These are phyloP conservation scores for Athalia cordata DNA, from an alignment of 2,888 invertebrate genomes.

Conservation along the genomic window DNA sequence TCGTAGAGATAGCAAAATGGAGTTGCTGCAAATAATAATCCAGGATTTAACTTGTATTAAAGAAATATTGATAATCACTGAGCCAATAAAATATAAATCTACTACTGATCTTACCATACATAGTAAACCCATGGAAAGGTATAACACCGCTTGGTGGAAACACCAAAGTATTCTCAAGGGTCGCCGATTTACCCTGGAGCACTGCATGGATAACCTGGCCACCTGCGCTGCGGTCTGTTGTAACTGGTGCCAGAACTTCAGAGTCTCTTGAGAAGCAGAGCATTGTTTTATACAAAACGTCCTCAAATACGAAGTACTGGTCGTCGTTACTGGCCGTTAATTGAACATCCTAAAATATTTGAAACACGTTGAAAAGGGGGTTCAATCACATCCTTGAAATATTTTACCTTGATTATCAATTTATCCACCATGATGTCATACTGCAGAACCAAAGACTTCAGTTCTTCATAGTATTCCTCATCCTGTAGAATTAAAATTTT, in stretches of 20 bases:
- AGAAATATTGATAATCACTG: too few relatives aligned
- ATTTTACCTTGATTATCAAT: constrained; percentile 87
- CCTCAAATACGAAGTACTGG: constrained; percentile 98
- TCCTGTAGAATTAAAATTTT: constrained; percentile 76
- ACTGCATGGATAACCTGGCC: constrained; percentile 83
- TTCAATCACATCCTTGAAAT: not conserved
- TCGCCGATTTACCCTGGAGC: constrained; percentile 82
- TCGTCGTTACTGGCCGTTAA: constrained; percentile 97
- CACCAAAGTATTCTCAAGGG: constrained; percentile 82
- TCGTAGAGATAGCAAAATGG: constrained; percentile 96
- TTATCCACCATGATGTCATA: constrained; percentile 96
- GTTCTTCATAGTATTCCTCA: constrained; percentile 83
- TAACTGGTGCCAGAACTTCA: constrained; percentile 84
- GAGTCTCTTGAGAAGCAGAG: constrained; percentile 94
- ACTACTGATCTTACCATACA: constrained; percentile 88
- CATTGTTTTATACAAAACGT: constrained; percentile 94
- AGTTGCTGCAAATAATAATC: constrained; percentile 80
- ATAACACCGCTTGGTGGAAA: constrained; percentile 97
- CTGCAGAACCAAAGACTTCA: constrained; percentile 88
- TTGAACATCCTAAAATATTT: constrained; percentile 84
- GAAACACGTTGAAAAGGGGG: not conserved
- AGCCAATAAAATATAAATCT: not conserved
- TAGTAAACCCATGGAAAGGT: constrained; percentile 97
- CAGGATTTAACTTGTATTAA: constrained; percentile 7
- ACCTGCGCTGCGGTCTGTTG: constrained; percentile 74